These are phyloP conservation scores for Coregonus suidteri DNA, from an alignment of 2,797 vertebrate genomes.

Conservation along the genomic window DNA sequence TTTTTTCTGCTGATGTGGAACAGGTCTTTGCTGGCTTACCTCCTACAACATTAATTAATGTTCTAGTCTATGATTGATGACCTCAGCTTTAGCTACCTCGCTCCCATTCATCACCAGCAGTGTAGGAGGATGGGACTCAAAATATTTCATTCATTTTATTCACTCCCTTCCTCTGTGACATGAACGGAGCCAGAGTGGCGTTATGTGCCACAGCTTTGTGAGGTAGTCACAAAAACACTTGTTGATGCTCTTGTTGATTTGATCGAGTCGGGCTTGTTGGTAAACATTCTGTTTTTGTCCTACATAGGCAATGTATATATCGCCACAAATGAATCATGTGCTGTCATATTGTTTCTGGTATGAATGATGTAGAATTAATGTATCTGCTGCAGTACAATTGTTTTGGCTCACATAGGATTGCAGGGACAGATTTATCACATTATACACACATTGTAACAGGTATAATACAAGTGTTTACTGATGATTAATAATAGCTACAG, in stretches of 20 bases:
- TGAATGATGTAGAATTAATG: constrained; percentile 28
- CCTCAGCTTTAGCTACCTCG: constrained; percentile 64
- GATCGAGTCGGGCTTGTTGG: constrained; percentile 26
- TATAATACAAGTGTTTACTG: no score
- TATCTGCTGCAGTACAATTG: background rate
- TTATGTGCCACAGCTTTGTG: constrained; percentile 2
- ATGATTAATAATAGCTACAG: no score
- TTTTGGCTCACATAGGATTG: constrained; percentile 19
- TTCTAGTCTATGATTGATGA: constrained; percentile 73
- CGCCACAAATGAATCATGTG: constrained; percentile 47
- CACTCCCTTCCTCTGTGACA: constrained; percentile 41
- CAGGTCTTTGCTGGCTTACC: constrained; percentile 59
- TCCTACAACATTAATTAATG: constrained; percentile 83
- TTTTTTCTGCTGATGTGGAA: constrained; percentile 74
- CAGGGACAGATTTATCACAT: constrained; percentile 38
- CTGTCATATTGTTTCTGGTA: constrained; percentile 12
- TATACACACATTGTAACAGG: background rate
- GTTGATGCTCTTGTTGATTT: constrained; percentile 27
- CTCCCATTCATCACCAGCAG: constrained; percentile 76
- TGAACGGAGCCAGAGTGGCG: constrained; percentile 14
- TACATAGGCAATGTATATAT: constrained; percentile 51
- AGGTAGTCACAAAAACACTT: constrained; percentile 25
- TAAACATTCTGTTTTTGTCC: constrained; percentile 24
- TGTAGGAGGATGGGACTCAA: constrained; percentile 60
- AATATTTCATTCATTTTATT: constrained; percentile 50